phyloP scores from a whole-genome alignment of 2,797 vertebrate genomes.

The Dromococcyx pavoninus region DNA sequence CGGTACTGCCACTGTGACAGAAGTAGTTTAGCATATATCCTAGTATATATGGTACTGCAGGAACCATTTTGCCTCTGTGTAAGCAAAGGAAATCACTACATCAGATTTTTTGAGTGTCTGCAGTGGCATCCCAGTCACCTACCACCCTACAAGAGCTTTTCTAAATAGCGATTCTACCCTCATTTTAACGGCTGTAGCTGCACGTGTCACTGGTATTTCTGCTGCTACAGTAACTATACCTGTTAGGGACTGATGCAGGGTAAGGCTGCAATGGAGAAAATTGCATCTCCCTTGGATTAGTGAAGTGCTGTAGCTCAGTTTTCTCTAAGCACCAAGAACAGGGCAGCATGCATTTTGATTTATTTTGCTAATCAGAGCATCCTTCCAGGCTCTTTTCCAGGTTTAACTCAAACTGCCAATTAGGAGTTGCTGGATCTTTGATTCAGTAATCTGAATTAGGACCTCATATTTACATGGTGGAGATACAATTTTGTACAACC shows the following conservation, averaged over 20 bases:
- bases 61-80: background rate
- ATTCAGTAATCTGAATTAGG: background rate
- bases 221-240: background rate
- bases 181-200: background rate
- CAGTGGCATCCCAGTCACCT: background rate
- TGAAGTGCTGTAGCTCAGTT: background rate
- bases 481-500: background rate
- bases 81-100: background rate
- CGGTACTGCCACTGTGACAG: background rate
- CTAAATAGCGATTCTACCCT: background rate
- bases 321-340: background rate
- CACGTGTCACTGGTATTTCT: background rate
- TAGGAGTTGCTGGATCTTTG: background rate
- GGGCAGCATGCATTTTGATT: background rate
- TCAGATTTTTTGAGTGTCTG: background rate
- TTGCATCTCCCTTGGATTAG: background rate
- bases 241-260: background rate
- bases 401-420: background rate
- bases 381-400: background rate
- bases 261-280: background rate
- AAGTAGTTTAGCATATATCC: background rate
- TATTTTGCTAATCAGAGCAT: background rate
- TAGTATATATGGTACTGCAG: background rate
- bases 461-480: accelerated
- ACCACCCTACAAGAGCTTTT: accelerated